These are phyloP conservation scores for Coracopsis vasa DNA, from an alignment of 2,113 vertebrate species.

Conservation along the genomic window DNA sequence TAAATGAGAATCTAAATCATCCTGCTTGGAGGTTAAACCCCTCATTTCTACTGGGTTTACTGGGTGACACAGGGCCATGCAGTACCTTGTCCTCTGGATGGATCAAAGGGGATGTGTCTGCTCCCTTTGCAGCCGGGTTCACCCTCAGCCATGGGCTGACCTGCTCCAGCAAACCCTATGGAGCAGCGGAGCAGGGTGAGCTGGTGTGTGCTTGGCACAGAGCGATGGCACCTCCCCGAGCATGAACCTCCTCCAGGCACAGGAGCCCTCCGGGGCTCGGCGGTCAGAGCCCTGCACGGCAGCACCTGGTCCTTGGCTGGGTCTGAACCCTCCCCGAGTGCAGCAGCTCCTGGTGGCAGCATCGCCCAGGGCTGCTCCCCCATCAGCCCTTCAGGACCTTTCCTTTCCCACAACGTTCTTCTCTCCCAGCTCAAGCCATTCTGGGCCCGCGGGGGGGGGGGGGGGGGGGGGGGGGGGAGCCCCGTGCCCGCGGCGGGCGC, in stretches of 20 bases:
- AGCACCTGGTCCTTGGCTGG: background rate
- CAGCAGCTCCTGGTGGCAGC: background rate
- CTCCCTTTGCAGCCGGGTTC: background rate
- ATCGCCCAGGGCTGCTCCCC: background rate
- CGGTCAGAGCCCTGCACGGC: background rate
- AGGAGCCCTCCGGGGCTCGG: background rate
- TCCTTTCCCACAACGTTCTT: background rate
- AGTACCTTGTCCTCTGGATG: background rate
- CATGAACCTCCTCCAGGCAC: background rate
- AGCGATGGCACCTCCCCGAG: background rate
- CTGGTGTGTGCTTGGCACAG: background rate
- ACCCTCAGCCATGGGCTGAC: rapidly evolving
- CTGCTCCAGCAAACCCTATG: rapidly evolving
- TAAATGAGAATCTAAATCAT: background rate
- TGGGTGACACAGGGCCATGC: background rate
- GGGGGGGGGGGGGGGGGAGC: background rate
- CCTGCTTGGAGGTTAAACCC: background rate
- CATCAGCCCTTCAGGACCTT: background rate
- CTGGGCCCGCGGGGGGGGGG: background rate
- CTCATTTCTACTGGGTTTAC: background rate
- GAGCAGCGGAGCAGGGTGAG: background rate
- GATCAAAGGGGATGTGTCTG: background rate
- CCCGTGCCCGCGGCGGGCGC: background rate
- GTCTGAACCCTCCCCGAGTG: background rate
- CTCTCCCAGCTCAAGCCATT: background rate